These are phyloP conservation scores for Cossypha caffra DNA, from an alignment of 2,797 vertebrate genomes.

Conservation along the genomic window DNA sequence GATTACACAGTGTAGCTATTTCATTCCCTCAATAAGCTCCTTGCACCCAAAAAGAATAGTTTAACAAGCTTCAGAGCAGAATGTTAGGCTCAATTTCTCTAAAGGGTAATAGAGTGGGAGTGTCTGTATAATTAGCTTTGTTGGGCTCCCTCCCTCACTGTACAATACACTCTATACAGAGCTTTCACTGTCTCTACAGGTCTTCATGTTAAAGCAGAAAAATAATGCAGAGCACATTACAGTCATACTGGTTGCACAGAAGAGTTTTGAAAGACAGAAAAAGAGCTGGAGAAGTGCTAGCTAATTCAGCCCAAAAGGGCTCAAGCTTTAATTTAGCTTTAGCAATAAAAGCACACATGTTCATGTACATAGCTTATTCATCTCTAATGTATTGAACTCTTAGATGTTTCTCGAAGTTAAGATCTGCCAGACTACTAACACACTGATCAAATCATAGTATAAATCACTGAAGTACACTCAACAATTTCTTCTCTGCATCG, in stretches of 20 bases:
- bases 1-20: constrained; percentile 74
- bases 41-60: constrained; percentile 70
- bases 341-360: constrained; percentile 14
- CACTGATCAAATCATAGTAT: constrained; percentile 8
- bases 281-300: constrained; percentile 26
- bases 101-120: constrained; percentile 74
- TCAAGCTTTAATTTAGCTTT: constrained; percentile 62
- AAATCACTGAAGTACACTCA: constrained; percentile 7
- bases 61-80: constrained; percentile 76
- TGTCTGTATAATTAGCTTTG: constrained; percentile 74
- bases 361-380: not conserved
- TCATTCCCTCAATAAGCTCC: constrained; percentile 74
- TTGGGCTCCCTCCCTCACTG: constrained; percentile 62
- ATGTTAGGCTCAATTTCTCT: constrained; percentile 77
- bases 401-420: not conserved
- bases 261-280: not conserved
- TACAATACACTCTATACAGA: constrained; percentile 44
- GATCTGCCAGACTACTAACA: not conserved
- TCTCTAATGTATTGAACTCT: not conserved
- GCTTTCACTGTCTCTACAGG: constrained; percentile 64
- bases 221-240: constrained; percentile 49
- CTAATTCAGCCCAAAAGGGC: constrained; percentile 37
- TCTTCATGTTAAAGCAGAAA: constrained; percentile 49
- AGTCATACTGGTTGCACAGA: constrained; percentile 22
- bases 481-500: not conserved